These are phyloP conservation scores for Martes martes DNA, from an alignment of 2,113 vertebrate species.

Conservation along the genomic window DNA sequence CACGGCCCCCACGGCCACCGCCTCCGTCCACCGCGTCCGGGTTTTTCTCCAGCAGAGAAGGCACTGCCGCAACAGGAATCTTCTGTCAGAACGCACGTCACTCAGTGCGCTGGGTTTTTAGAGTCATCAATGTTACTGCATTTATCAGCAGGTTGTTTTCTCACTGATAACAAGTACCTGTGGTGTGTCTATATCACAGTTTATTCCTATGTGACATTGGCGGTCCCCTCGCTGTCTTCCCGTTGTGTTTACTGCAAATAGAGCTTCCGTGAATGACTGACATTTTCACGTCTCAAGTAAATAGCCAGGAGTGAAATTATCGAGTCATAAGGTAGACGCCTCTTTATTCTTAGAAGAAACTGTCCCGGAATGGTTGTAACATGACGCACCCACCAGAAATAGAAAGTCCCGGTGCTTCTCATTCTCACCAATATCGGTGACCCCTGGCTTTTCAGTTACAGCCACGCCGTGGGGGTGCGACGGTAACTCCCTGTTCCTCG, in stretches of 20 bases:
- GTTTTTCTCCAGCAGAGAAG: not conserved
- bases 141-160: too few relatives aligned
- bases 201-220: not conserved
- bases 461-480: not conserved
- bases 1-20: fast-evolving
- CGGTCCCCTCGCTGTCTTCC: not conserved
- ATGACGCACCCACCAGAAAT: not conserved
- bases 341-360: not conserved
- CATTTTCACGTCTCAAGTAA: not conserved
- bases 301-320: not conserved
- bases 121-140: not conserved
- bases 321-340: too few relatives aligned
- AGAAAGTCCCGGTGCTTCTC: not conserved
- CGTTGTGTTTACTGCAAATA: not conserved
- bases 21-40: not conserved
- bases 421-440: not conserved
- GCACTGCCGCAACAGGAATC: not conserved
- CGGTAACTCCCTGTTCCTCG: not conserved
- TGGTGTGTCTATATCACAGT: not conserved
- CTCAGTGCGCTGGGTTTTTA: not conserved
- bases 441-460: not conserved
- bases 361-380: not conserved
- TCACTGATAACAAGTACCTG: not conserved
- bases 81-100: not conserved
- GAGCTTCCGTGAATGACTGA: not conserved